Evolutionary conservation across 2,113 vertebrate genomes (phyloP).

Genomic region (Bagarius yarrelli): DNA sequence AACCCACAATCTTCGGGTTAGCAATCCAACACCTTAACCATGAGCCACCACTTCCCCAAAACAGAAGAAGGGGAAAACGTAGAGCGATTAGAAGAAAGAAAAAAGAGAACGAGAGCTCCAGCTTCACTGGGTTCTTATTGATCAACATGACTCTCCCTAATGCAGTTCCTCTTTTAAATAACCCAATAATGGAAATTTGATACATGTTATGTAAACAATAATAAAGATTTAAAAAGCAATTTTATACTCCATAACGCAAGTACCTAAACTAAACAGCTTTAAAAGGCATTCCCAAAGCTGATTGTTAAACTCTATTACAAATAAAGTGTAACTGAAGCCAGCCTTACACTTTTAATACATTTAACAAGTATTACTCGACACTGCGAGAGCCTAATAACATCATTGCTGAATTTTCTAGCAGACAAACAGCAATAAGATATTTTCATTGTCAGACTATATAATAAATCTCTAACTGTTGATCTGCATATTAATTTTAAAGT

Average conservation of each 20-base stretch:
- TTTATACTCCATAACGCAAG: not conserved
- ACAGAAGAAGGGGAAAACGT: conserved; percentile 9
- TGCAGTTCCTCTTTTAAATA: conserved; percentile 24
- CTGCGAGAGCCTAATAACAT: not conserved
- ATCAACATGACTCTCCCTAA: conserved; percentile 18
- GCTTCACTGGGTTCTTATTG: not conserved
- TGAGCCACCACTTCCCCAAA: too few species aligned
- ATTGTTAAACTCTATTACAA: not conserved
- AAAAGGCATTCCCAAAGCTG: not conserved
- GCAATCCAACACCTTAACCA: too few species aligned
- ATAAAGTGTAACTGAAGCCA: not conserved
- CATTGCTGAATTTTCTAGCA: not conserved
- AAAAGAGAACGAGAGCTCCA: not conserved
- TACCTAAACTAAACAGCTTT: conserved; percentile 6
- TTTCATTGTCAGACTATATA: not conserved
- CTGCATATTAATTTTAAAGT: not conserved
- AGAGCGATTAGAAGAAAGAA: not conserved
- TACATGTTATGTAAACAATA: conserved; percentile 26
- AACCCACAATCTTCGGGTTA: too few species aligned
- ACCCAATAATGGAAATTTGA: conserved; percentile 30
- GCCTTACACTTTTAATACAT: not conserved
- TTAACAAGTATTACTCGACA: not conserved
- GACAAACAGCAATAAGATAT: not conserved
- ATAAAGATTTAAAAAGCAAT: conserved; percentile 22
- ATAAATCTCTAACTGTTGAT: not conserved